Evolutionary conservation across 2,113 vertebrate species (phyloP).

Genomic region (Tachysurus fulvidraco): DNA sequence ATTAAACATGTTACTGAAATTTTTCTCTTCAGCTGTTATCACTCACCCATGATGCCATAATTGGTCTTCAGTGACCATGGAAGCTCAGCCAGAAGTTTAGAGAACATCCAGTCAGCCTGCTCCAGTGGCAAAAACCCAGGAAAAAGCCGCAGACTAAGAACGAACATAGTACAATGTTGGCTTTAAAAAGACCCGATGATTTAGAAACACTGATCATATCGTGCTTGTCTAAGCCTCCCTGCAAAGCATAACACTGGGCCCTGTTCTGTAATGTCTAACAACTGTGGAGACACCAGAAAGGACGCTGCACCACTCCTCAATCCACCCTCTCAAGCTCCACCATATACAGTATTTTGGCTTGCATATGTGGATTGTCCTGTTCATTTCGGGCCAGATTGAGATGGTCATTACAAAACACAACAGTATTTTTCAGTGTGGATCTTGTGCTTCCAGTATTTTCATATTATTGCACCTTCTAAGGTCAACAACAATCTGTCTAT

Average conservation of each 20-base stretch:
- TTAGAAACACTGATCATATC: not conserved
- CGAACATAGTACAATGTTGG: constrained; percentile 5
- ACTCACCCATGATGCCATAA: constrained; percentile 73
- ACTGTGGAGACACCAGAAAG: not conserved
- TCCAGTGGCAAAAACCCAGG: constrained; percentile 80
- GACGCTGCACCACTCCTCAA: not conserved
- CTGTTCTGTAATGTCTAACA: not conserved
- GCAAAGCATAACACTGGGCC: not conserved
- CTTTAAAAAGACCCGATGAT: not conserved
- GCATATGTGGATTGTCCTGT: not conserved
- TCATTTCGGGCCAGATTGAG: not conserved
- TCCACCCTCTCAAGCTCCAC: not conserved
- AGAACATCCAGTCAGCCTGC: constrained; percentile 88
- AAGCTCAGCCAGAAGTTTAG: constrained; percentile 81
- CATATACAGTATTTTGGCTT: not conserved
- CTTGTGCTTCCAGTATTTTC: not conserved
- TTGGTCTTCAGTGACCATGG: constrained; percentile 92
- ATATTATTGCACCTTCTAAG: not conserved
- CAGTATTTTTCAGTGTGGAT: not conserved
- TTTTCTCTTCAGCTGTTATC: not conserved
- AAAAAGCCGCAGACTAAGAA: constrained; percentile 77
- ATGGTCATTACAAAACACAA: not conserved
- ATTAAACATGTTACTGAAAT: not conserved
- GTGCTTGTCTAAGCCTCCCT: too few relatives aligned
- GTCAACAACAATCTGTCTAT: not conserved